A percentile compares a stretch with the other conserved stretches of the same genome.
Conservation (phyloP, 2,113 vertebrate species). For the Chaenogobius annularis region DNA sequence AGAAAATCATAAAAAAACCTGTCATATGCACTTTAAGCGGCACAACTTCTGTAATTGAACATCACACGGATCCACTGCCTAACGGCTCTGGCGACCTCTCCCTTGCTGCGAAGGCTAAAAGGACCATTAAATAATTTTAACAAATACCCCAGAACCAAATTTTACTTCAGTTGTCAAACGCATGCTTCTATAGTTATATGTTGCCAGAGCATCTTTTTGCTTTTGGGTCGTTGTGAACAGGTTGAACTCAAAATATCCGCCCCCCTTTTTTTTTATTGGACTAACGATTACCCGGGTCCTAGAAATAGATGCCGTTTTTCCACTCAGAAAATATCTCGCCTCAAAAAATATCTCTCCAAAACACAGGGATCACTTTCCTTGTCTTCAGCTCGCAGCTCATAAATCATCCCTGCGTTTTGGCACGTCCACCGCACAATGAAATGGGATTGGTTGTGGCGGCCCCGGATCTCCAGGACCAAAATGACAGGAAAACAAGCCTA, state of each 20-base stretch:
- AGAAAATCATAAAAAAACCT: too few relatives aligned
- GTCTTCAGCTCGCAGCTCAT: constrained; percentile 43
- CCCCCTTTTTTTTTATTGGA: neutral
- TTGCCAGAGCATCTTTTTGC: neutral
- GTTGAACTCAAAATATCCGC: too few relatives aligned
- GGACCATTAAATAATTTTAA: too few relatives aligned
- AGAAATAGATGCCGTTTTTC: constrained; percentile 32
- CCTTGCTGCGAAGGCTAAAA: too few relatives aligned
- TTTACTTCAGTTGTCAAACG: neutral
- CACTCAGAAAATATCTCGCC: constrained; percentile 16
- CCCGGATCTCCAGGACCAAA: constrained; percentile 9
- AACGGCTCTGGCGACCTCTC: too few relatives aligned
- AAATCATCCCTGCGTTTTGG: constrained; percentile 55
- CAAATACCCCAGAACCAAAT: too few relatives aligned
- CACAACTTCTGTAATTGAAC: too few relatives aligned
- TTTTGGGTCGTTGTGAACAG: neutral
- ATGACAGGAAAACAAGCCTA: constrained; percentile 50
- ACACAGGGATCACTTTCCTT: constrained; percentile 33
- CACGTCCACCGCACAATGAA: constrained; percentile 42
- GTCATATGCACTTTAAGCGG: too few relatives aligned
- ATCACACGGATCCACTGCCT: too few relatives aligned
- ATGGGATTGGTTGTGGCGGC: too few relatives aligned
- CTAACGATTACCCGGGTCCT: neutral
- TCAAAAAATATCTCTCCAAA: constrained; percentile 1
- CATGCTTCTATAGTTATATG: neutral